phyloP scores from a whole-genome alignment of 2,797 vertebrate genomes.

The Peromyscus attwateri region DNA sequence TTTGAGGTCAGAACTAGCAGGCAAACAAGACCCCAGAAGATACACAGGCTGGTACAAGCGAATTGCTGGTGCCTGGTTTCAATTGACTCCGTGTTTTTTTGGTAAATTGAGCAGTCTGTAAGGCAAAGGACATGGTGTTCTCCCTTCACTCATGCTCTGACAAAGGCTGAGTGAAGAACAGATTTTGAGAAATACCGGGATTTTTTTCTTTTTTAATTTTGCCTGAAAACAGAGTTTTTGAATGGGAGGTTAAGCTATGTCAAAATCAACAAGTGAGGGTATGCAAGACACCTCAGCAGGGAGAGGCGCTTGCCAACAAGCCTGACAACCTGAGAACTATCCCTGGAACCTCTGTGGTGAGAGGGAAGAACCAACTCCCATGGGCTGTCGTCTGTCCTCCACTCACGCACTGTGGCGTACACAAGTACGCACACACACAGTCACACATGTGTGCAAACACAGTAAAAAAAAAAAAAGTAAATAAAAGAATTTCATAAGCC shows the following conservation, averaged over 20 bases:
- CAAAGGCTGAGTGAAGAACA: background rate
- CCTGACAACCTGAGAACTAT: background rate
- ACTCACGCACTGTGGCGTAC: too few species aligned
- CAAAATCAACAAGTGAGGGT: constrained; percentile 20
- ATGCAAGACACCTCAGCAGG: background rate
- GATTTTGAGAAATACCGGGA: background rate
- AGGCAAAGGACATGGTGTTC: background rate
- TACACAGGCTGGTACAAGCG: background rate
- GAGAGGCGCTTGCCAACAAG: background rate
- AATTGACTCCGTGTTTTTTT: constrained; percentile 18
- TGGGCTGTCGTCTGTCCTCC: background rate
- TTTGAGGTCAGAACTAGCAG: constrained; percentile 22
- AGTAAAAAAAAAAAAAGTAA: background rate
- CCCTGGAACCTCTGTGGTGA: background rate
- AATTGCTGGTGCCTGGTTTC: constrained; percentile 1
- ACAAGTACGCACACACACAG: background rate
- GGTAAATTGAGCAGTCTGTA: constrained; percentile 18
- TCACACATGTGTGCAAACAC: background rate
- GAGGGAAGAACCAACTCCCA: background rate
- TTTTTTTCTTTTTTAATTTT: constrained; percentile 27
- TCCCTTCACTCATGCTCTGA: background rate
- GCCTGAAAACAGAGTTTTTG: constrained; percentile 4
- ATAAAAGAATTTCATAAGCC: background rate
- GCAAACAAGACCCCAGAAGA: constrained; percentile 18
- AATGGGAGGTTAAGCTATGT: background rate